A percentile compares a stretch with the other conserved stretches of the same genome.
Evolutionary conservation across 2,113 vertebrate genomes (phyloP).

Genomic region (Gorilla gorilla): DNA sequence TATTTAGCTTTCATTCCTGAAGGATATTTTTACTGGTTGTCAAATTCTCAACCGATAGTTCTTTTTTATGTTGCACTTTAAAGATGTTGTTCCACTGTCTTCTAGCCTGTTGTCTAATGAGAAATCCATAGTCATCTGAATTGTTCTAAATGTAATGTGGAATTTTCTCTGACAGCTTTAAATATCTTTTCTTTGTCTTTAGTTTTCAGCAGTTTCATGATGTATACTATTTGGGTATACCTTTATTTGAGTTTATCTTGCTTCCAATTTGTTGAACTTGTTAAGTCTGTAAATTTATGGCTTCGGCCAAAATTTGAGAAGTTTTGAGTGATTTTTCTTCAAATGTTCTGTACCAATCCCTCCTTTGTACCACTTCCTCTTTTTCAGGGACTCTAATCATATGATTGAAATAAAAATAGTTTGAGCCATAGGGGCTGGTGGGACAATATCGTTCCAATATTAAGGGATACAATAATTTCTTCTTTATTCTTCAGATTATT

Average conservation of each 20-base stretch:
- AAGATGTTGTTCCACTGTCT: neutral
- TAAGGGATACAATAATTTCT: neutral
- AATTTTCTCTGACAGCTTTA: neutral
- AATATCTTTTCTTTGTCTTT: neutral
- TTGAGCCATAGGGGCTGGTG: neutral
- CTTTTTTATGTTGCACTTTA: neutral
- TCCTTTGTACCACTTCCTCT: neutral
- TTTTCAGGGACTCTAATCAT: neutral
- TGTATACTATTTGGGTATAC: neutral
- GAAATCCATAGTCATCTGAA: neutral
- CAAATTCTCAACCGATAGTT: neutral
- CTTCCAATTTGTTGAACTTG: neutral
- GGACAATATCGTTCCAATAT: neutral
- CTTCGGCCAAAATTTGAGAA: neutral
- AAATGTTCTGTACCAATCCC: neutral
- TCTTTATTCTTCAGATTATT: neutral
- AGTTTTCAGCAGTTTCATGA: neutral
- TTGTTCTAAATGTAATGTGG: neutral
- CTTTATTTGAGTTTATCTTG: neutral
- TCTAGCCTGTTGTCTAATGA: neutral
- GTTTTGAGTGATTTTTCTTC: neutral
- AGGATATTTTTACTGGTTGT: neutral
- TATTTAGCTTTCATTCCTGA: neutral
- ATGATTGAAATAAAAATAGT: neutral
- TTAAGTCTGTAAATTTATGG: neutral